These are phyloP conservation scores for Chrysomela aeneicollis DNA, from an alignment of 2,888 invertebrate species.

Conservation along the genomic window DNA sequence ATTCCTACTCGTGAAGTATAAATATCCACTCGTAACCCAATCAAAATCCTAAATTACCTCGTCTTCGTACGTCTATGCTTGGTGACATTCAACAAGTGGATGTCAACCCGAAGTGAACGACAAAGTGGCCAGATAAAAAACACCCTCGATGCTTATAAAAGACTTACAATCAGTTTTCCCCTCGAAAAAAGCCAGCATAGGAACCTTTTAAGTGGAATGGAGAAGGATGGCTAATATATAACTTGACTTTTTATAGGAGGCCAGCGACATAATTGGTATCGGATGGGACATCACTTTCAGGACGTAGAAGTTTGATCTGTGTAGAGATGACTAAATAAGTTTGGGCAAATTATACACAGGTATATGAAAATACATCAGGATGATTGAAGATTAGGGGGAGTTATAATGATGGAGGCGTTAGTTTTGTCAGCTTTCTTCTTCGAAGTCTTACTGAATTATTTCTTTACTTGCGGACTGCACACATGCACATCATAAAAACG, in stretches of 20 bases:
- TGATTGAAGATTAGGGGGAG: too few relatives aligned
- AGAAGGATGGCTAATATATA: slow-evolving; percentile 49
- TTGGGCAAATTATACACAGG: too few relatives aligned
- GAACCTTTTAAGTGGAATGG: slow-evolving; percentile 50
- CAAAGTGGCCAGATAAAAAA: slow-evolving; percentile 63
- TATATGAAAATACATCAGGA: too few relatives aligned
- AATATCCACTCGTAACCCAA: too few relatives aligned
- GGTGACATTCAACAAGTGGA: slow-evolving; percentile 58
- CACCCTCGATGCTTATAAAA: slow-evolving; percentile 61
- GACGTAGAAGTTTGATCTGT: background rate
- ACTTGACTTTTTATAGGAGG: slow-evolving; percentile 47
- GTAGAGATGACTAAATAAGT: too few relatives aligned
- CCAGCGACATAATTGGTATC: slow-evolving; percentile 49
- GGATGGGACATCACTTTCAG: slow-evolving; percentile 25
- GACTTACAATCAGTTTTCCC: slow-evolving; percentile 54
- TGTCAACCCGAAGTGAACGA: slow-evolving; percentile 61
- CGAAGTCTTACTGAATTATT: too few relatives aligned
- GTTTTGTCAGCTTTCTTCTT: too few relatives aligned
- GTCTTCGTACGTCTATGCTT: slow-evolving; percentile 27
- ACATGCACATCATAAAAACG: too few relatives aligned
- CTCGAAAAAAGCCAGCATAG: slow-evolving; percentile 44
- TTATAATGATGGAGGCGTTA: too few relatives aligned
- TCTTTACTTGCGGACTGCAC: too few relatives aligned
- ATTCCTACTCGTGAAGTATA: too few relatives aligned
- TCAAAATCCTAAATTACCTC: too few relatives aligned